phyloP scores from a whole-genome alignment of 1,140 invertebrate genomes.

The Campoletis sonorensis region DNA sequence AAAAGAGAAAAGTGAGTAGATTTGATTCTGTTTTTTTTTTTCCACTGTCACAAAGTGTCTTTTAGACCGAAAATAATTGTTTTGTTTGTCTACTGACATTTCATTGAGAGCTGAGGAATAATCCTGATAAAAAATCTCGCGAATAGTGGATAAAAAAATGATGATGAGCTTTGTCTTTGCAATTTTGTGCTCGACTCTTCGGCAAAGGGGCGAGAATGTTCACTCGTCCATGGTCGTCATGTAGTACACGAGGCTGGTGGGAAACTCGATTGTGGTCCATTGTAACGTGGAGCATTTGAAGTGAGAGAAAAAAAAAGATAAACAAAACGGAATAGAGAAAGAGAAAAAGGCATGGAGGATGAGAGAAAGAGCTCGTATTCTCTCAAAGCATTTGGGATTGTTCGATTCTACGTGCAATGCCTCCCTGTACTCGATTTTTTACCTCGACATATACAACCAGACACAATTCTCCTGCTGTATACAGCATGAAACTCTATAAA shows the following conservation, averaged over 20 bases:
- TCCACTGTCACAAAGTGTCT: background rate
- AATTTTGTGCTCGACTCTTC: no score
- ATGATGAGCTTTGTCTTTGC: no score
- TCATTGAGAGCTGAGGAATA: no score
- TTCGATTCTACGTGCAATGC: background rate
- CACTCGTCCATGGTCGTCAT: background rate
- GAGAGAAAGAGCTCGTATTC: background rate
- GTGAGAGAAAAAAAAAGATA: background rate
- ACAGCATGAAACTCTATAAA: background rate
- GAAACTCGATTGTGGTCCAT: slow-evolving; percentile 4
- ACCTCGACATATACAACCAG: background rate
- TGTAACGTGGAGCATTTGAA: background rate
- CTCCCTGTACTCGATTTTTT: background rate
- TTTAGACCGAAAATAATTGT: background rate
- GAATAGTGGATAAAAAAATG: no score
- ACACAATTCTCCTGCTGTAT: background rate
- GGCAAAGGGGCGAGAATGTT: background rate
- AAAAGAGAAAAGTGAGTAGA: background rate
- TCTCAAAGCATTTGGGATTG: background rate
- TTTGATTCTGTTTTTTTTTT: background rate
- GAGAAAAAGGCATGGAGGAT: background rate
- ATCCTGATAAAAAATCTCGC: no score
- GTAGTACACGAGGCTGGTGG: background rate
- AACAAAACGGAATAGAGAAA: background rate
- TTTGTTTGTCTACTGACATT: no score